Evolutionary conservation across 2,888 invertebrate species (phyloP).

Genomic region (Mythimna pallens): DNA sequence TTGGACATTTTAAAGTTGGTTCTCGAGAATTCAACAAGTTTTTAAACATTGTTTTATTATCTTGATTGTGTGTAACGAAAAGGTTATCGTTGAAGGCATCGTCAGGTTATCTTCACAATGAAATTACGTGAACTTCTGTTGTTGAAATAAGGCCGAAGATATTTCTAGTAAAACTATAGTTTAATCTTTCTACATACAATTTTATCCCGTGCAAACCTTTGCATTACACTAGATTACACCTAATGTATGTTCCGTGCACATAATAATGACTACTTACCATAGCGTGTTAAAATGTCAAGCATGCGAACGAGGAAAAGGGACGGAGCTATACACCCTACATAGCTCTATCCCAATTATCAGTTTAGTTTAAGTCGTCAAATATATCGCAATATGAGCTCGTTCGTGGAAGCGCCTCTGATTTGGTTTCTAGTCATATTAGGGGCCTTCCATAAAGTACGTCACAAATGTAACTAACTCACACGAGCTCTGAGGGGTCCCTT

Average conservation of each 20-base stretch:
- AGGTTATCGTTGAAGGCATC: conserved; percentile 42
- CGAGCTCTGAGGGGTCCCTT: too few species aligned
- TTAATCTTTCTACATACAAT: conserved; percentile 9
- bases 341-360: too few species aligned
- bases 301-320: too few species aligned
- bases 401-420: too few species aligned
- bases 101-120: conserved; percentile 21
- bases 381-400: too few species aligned
- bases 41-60: conserved; percentile 27
- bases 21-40: conserved; percentile 23
- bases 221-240: not conserved
- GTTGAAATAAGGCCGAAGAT: conserved; percentile 6
- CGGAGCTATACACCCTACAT: too few species aligned
- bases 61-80: conserved; percentile 6
- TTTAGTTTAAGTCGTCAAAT: too few species aligned
- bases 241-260: conserved; percentile 22
- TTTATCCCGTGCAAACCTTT: conserved; percentile 13
- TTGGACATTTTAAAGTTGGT: conserved; percentile 15
- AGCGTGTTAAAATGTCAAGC: too few species aligned
- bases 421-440: not conserved
- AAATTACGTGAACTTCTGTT: conserved; percentile 12
- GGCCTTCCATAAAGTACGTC: too few species aligned
- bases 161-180: not conserved
- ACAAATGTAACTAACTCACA: too few species aligned
- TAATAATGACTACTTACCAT: conserved; percentile 6